A percentile compares a stretch with the other conserved stretches of the same genome.
Conservation (phyloP, 2,113 vertebrate species). For the Felis catus region F.catus_Fca126_mat1.0 CM031419.1:78432001-78432500, state of each 20-base stretch:
- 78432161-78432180: not conserved
- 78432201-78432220: not conserved
- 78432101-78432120: not conserved
- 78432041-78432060: not conserved
- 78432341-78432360: constrained; percentile 30
- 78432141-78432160: not conserved
- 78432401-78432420: not conserved
- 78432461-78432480: not conserved
- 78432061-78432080: not conserved
- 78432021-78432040: not conserved
- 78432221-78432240: constrained; percentile 30
- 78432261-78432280: constrained; percentile 44
- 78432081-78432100: not conserved
- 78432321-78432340: constrained; percentile 34
- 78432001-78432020: not conserved
- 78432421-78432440: constrained; percentile 11
- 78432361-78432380: not conserved
- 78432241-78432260: not conserved
- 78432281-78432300: constrained; percentile 65
- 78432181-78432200: not conserved
- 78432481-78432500: not conserved
- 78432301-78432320: not conserved
- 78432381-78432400: not conserved
- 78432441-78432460: not conserved
- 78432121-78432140: not conserved